phyloP scores from a whole-genome alignment of 1,140 invertebrate species.

The Conus ventricosus region DNA sequence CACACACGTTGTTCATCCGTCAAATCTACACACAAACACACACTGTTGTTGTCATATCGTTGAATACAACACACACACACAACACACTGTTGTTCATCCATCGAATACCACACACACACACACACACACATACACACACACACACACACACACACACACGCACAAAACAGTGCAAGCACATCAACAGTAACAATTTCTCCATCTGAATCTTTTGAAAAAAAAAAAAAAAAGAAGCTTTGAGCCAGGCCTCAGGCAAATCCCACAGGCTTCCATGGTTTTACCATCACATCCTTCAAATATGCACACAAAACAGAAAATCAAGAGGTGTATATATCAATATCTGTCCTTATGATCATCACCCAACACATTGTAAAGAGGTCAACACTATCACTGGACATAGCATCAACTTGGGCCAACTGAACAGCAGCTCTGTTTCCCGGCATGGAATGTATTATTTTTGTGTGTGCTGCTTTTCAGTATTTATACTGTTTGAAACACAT shows the following conservation, averaged over 20 bases:
- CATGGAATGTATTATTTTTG: not conserved
- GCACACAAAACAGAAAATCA: not conserved
- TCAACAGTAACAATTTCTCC: too few relatives aligned
- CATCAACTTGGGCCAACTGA: not conserved
- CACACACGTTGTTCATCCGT: too few relatives aligned
- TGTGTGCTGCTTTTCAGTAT: not conserved
- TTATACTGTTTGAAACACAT: not conserved
- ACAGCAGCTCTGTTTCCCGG: not conserved
- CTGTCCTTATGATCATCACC: not conserved
- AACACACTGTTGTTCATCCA: too few relatives aligned
- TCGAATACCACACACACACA: too few relatives aligned
- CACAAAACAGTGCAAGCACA: too few relatives aligned
- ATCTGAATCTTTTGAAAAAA: too few relatives aligned
- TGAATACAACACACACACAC: too few relatives aligned
- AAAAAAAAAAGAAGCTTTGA: not conserved
- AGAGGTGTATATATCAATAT: not conserved
- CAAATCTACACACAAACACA: too few relatives aligned
- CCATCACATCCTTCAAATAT: not conserved
- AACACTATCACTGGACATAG: not conserved
- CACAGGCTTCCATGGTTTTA: not conserved
- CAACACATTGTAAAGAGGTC: not conserved
- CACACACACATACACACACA: too few relatives aligned
- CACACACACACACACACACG: too few relatives aligned
- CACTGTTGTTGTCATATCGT: too few relatives aligned
- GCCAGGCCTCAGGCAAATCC: not conserved